phyloP scores from a whole-genome alignment of 2,888 invertebrate genomes.

The Cataglyphis cursor region DNA sequence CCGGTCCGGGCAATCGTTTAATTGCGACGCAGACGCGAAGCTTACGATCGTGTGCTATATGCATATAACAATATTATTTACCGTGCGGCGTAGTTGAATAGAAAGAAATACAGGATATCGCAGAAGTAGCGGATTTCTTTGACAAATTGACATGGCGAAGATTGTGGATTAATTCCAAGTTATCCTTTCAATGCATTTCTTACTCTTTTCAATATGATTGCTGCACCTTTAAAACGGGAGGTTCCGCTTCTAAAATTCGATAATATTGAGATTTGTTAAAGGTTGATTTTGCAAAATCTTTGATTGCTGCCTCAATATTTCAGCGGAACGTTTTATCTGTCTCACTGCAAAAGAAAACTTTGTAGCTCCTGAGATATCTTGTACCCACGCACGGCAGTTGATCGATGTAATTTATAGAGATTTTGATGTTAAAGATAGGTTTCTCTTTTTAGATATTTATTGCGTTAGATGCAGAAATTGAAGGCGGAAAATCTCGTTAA shows the following conservation, averaged over 20 bases:
- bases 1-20: constrained; percentile 42
- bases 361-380: constrained; percentile 29
- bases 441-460: constrained; percentile 41
- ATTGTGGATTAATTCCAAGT: not conserved
- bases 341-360: not conserved
- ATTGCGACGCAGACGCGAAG: constrained; percentile 29
- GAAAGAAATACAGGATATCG: constrained; percentile 23
- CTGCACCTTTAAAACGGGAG: not conserved
- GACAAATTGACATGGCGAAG: not conserved
- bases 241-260: not conserved
- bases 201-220: not conserved
- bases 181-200: not conserved
- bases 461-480: constrained; percentile 41
- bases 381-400: constrained; percentile 36
- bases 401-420: constrained; percentile 59
- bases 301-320: not conserved
- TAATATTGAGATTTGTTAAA: not conserved
- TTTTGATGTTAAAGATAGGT: constrained; percentile 56
- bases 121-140: not conserved
- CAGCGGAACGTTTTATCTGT: not conserved
- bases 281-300: not conserved
- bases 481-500: constrained; percentile 29
- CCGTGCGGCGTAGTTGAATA: constrained; percentile 43
- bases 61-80: constrained; percentile 50
- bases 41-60: constrained; percentile 46